Base-by-base conservation (phyloP, 1,140 invertebrate species). In the Papilio aristodemus region DNA sequence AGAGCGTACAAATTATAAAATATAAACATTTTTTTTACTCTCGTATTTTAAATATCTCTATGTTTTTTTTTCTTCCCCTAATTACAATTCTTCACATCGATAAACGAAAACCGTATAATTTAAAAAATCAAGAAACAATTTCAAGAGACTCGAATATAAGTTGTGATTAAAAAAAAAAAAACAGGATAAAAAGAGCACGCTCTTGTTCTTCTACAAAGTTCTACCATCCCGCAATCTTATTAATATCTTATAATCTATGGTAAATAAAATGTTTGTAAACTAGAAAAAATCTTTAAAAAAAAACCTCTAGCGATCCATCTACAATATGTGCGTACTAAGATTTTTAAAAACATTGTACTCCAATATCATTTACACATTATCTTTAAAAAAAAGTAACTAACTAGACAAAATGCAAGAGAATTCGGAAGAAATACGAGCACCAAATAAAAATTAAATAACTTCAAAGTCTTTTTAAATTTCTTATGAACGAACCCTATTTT, bases 1-100 rank as follows among this genome's bases (percentile, higher is more conserved):
- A 84, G 84, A 85, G 84, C 84, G 81, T 80, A 78, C 75, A 78
- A 72, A 76, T 79, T 72, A 76, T 75, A 79, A 81, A 81, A 81
- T 79, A 77, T 78, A 76, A 77, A 76, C 71, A 69, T 78, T 77
- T 74, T 66, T 70, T 70, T 76, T 69, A 63, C 70, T 74, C 71
- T 76, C 77, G 13, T 71, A 67, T 69, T 76, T 74, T 78, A 79
- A 75, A 76, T 80, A 80, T 79, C 62, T 43, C 62, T 66, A 19
- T 68, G 57, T 43, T 38, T 69, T 73, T 64, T 70, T 62, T 41
- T 43, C 71, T 63, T 67, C 59, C 27, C 27, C 27, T 72, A 64
- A 76, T 79, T 70, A 79, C 75, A 77, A 74, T 71, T 78, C 71
- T 39, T 46, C 41, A 36, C n/a, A 36, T 66, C n/a, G 22, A 66